These are phyloP conservation scores for Trichoplusia ni DNA, from an alignment of 1,140 invertebrate genomes.

Conservation along the genomic window DNA sequence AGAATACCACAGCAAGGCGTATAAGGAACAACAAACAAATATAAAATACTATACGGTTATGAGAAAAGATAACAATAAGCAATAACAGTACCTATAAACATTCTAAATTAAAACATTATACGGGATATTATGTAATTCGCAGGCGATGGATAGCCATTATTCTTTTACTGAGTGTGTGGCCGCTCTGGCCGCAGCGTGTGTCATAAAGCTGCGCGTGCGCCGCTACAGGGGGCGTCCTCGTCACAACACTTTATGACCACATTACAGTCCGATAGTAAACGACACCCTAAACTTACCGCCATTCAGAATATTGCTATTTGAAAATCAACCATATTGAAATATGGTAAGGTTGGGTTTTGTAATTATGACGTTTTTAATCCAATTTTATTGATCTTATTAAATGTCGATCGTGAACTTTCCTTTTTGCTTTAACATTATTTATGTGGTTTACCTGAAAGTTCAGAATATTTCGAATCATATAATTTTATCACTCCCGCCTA, in stretches of 20 bases:
- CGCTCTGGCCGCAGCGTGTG: slow-evolving; percentile 42
- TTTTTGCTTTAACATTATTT: not conserved
- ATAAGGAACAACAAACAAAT: too few species aligned
- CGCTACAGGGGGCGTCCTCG: slow-evolving; percentile 41
- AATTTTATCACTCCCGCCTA: too few species aligned
- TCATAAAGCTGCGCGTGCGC: slow-evolving; percentile 46
- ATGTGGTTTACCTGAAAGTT: not conserved
- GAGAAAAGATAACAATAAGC: not conserved
- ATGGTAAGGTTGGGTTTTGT: not conserved
- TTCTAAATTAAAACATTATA: not conserved
- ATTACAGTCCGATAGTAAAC: slow-evolving; percentile 22
- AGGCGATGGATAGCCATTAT: not conserved
- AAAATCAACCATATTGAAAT: not conserved
- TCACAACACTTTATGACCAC: slow-evolving; percentile 56
- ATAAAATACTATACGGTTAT: not conserved
- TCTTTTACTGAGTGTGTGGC: slow-evolving; percentile 37
- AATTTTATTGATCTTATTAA: slow-evolving; percentile 4
- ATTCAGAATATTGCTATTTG: not conserved
- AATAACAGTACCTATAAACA: not conserved
- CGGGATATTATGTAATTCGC: not conserved
- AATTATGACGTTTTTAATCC: not conserved
- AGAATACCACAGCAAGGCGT: too few species aligned
- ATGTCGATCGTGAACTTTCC: slow-evolving; percentile 10
- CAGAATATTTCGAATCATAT: too few species aligned
- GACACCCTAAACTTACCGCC: slow-evolving; percentile 1